Conservation (phyloP, 2,113 vertebrate genomes). For the Myrmophylax atrothorax region DNA sequence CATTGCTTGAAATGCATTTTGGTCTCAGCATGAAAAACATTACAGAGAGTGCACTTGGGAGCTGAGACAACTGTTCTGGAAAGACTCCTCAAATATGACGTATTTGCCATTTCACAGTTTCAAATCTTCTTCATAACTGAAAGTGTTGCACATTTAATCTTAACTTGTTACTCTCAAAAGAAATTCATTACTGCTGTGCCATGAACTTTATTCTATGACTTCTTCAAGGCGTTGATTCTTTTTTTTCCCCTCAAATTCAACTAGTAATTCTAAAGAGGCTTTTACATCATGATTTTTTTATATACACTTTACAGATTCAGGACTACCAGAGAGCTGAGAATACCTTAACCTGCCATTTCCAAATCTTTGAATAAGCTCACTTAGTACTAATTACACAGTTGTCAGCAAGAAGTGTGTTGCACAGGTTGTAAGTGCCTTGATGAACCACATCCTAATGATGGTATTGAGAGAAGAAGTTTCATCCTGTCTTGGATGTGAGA, state of each 20-base stretch:
- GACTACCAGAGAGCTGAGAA: neutral
- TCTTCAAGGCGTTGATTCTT: neutral
- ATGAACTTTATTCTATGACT: neutral
- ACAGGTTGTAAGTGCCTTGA: neutral
- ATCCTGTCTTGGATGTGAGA: neutral
- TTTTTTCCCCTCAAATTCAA: neutral
- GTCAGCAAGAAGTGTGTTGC: neutral
- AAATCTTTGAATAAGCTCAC: neutral
- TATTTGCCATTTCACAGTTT: slow-evolving; percentile 53
- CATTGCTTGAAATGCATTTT: slow-evolving; percentile 41
- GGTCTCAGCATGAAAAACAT: slow-evolving; percentile 47
- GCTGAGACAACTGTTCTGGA: slow-evolving; percentile 41
- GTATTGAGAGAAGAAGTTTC: neutral
- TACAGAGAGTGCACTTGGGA: slow-evolving; percentile 30
- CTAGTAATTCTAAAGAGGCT: neutral
- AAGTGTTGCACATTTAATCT: slow-evolving; percentile 22
- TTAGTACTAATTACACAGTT: neutral
- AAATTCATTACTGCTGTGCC: neutral
- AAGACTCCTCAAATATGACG: slow-evolving; percentile 22
- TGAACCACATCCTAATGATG: neutral
- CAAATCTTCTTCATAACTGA: neutral
- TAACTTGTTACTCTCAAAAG: neutral
- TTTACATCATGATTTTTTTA: neutral
- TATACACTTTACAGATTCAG: neutral
- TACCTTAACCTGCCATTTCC: neutral